phyloP scores from a whole-genome alignment of 2,888 invertebrate species.

The Branchipolynoe longqiensis region DNA sequence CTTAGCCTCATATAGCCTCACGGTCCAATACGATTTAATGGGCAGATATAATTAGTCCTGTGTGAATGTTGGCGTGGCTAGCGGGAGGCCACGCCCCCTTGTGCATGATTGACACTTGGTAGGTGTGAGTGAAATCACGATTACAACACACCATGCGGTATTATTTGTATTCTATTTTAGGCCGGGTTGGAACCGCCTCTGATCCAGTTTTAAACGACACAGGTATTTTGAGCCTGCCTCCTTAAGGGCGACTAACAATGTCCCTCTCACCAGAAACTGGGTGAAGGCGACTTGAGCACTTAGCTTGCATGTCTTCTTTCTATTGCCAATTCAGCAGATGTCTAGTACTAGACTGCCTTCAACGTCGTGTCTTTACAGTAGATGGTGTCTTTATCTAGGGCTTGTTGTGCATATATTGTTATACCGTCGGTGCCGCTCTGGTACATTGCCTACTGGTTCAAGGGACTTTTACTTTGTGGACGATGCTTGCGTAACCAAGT shows the following conservation, averaged over 20 bases:
- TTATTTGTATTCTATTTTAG: constrained; percentile 47
- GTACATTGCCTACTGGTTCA: not conserved
- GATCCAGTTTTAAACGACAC: constrained; percentile 59
- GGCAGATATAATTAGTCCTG: not conserved
- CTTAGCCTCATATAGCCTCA: too few relatives aligned
- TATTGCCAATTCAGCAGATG: constrained; percentile 12
- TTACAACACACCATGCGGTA: constrained; percentile 45
- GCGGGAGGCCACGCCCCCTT: constrained; percentile 32
- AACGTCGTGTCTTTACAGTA: constrained; percentile 12
- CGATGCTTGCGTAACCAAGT: too few relatives aligned
- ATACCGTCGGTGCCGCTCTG: not conserved
- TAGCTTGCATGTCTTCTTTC: constrained; percentile 34
- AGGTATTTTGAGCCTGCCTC: constrained; percentile 55
- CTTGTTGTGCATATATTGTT: not conserved
- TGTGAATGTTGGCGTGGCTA: constrained; percentile 24
- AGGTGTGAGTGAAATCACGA: constrained; percentile 26
- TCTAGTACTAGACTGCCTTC: constrained; percentile 38
- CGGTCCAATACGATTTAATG: too few relatives aligned
- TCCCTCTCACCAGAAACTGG: constrained; percentile 32
- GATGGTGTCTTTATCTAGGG: constrained; percentile 3
- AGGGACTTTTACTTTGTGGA: too few relatives aligned
- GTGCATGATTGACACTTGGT: constrained; percentile 32
- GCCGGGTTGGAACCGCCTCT: constrained; percentile 56
- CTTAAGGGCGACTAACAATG: not conserved
- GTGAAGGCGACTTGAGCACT: constrained; percentile 7